Evolutionary conservation across 2,888 invertebrate genomes (phyloP).

Genomic region (Cerastoderma edule): DNA sequence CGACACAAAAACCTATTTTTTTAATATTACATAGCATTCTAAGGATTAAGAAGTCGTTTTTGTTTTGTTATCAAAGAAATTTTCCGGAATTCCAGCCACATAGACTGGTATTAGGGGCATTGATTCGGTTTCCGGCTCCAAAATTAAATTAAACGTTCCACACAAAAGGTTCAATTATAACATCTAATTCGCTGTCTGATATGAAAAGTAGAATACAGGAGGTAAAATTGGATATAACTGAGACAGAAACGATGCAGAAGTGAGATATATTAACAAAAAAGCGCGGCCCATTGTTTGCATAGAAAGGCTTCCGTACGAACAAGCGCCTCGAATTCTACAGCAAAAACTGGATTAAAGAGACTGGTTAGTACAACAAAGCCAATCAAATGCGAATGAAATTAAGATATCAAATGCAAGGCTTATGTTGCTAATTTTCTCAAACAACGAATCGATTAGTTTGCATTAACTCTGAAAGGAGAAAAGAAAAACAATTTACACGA

Average conservation of each 20-base stretch:
- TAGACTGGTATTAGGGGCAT: background rate
- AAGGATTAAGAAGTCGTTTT: too few relatives aligned
- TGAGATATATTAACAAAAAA: slow-evolving; percentile 2
- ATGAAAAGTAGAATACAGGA: background rate
- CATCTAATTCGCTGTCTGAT: too few relatives aligned
- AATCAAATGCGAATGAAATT: slow-evolving; percentile 15
- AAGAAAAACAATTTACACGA: slow-evolving; percentile 7
- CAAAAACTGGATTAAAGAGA: slow-evolving; percentile 1
- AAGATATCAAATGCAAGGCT: slow-evolving; percentile 14
- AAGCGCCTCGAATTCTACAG: slow-evolving; percentile 13
- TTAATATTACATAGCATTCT: too few relatives aligned
- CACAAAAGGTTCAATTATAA: slow-evolving; percentile 21
- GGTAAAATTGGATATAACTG: background rate
- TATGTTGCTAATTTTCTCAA: slow-evolving; percentile 15
- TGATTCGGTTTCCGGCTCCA: slow-evolving; percentile 13
- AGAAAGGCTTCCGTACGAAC: background rate
- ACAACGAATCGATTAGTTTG: slow-evolving; percentile 22
- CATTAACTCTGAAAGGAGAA: background rate
- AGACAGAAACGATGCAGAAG: background rate
- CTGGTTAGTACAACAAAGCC: slow-evolving; percentile 13
- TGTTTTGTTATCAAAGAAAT: background rate
- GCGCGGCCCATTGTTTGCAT: slow-evolving; percentile 2
- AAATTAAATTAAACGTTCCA: slow-evolving; percentile 16
- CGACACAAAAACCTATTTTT: too few relatives aligned
- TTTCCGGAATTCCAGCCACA: slow-evolving; percentile 3